These are phyloP conservation scores for Oryzias woworae DNA, from an alignment of 2,113 vertebrate genomes.

Conservation along the genomic window DNA sequence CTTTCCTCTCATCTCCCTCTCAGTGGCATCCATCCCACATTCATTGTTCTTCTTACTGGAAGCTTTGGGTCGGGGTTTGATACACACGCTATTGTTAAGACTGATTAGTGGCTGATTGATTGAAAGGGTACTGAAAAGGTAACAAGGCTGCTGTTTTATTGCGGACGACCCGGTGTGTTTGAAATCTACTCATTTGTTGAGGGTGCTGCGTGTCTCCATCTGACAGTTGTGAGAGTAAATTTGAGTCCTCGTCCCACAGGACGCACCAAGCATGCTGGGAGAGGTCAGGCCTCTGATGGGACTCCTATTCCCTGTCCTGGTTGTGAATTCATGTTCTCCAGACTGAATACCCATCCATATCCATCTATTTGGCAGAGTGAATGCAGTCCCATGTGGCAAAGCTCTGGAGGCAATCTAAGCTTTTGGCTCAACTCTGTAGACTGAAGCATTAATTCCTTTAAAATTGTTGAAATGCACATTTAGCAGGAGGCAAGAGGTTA, in stretches of 20 bases:
- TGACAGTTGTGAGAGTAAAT: constrained; percentile 70
- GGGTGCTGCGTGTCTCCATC: constrained; percentile 45
- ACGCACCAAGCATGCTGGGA: constrained; percentile 67
- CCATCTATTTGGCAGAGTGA: constrained; percentile 68
- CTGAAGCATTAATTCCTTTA: constrained; percentile 55
- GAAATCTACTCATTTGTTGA: constrained; percentile 47
- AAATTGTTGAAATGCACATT: constrained; percentile 57
- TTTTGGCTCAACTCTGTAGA: constrained; percentile 47
- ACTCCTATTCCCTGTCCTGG: constrained; percentile 75
- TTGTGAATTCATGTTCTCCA: constrained; percentile 74
- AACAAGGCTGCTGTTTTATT: constrained; percentile 25
- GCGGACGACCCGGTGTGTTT: constrained; percentile 44
- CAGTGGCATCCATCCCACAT: constrained; percentile 61
- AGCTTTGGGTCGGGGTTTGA: constrained; percentile 56
- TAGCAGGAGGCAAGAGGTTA: constrained; percentile 46
- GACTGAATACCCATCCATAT: constrained; percentile 69
- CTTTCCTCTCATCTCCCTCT: constrained; percentile 65
- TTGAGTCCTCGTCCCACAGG: constrained; percentile 70
- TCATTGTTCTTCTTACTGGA: constrained; percentile 62
- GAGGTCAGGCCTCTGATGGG: constrained; percentile 75
- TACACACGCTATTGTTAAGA: constrained; percentile 41
- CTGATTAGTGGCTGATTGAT: constrained; percentile 58
- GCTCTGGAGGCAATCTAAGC: constrained; percentile 55
- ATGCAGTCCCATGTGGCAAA: constrained; percentile 53
- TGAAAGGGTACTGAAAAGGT: constrained; percentile 42